Conservation (phyloP, 2,797 vertebrate genomes). For the Lithobates pipiens region DNA sequence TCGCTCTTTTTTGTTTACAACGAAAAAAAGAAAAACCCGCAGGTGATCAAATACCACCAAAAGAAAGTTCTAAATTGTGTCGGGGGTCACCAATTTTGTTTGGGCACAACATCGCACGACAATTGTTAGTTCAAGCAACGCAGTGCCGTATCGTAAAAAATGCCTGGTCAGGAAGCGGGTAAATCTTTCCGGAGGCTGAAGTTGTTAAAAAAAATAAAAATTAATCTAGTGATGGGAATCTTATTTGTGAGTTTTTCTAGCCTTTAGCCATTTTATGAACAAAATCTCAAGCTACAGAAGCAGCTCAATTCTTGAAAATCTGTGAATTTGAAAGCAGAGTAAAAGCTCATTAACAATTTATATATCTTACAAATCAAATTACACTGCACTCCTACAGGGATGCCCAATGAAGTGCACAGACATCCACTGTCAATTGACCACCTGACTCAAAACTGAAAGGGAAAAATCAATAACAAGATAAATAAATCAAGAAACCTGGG, state of each 20-base stretch:
- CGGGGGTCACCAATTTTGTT: no score
- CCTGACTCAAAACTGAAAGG: conserved; percentile 33
- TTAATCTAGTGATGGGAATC: no score
- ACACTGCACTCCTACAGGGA: conserved; percentile 21
- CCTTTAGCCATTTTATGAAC: background rate
- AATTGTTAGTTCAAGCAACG: no score
- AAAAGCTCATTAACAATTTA: conserved; percentile 41
- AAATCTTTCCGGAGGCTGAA: no score
- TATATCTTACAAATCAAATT: conserved; percentile 45
- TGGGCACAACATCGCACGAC: no score
- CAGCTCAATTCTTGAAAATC: conserved; percentile 27
- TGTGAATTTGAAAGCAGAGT: conserved; percentile 1
- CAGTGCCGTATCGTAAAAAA: no score
- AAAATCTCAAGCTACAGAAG: background rate
- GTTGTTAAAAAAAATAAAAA: no score
- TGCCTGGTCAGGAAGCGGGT: no score
- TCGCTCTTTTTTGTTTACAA: no score
- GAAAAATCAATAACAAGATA: conserved; percentile 48
- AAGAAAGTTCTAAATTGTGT: no score
- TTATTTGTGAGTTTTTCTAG: background rate
- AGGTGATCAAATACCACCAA: no score
- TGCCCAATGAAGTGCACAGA: conserved; percentile 31
- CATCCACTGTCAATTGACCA: conserved; percentile 31
- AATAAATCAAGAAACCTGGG: conserved; percentile 41
- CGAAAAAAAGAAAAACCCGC: no score